Evolutionary conservation across 2,797 vertebrate genomes (phyloP), one percentile per base, ranked within the genome.

Genomic region (Ataeniobius toweri): DNA sequence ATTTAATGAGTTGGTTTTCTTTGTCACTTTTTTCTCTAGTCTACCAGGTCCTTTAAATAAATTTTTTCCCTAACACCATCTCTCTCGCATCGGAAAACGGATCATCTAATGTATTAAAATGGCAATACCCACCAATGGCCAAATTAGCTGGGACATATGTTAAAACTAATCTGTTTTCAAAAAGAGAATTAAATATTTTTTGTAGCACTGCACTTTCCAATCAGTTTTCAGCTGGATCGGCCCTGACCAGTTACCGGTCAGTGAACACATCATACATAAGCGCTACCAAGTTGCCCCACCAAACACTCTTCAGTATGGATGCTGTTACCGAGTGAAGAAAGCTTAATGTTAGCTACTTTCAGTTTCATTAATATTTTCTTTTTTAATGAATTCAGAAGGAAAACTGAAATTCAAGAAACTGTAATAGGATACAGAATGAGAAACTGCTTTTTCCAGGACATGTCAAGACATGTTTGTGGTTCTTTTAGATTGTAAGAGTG

Each of bases 1-100:
- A 46, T 71, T 77, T 71, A 71, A 71, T 59, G 65, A 70, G 51
- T 58, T 48, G 16, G 24, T 56, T 55, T 59, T 31, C 53, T 56
- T 61, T 77, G 76, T 71, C 44, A 51, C 13, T 77, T 50, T 71
- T 51, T 61, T 24, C 31, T 44, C 26, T 41, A 59, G 68, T 8
- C 41, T 71, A 41, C 26, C 31, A 51, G 50, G 28, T 67, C 48
- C 31, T 77, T 59, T 48, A 61, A 59, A 71, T 59, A 20, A 31
- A 48, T 58, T 58, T 39, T 50, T 48, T 46, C 31, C 20, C 14
- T 14, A 44, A 58, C 48, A 41, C 48, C 8, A 41, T 10, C 22
- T 69, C 41, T 46, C 5, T 24, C 24, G 24, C 41, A n/a, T 6
- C n/a, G 24, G 24, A 69, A 46, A 46, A 69, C 7, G 2, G 36